Conservation (phyloP, 1,140 invertebrate genomes). For the Aphelenchoides avenae region DNA sequence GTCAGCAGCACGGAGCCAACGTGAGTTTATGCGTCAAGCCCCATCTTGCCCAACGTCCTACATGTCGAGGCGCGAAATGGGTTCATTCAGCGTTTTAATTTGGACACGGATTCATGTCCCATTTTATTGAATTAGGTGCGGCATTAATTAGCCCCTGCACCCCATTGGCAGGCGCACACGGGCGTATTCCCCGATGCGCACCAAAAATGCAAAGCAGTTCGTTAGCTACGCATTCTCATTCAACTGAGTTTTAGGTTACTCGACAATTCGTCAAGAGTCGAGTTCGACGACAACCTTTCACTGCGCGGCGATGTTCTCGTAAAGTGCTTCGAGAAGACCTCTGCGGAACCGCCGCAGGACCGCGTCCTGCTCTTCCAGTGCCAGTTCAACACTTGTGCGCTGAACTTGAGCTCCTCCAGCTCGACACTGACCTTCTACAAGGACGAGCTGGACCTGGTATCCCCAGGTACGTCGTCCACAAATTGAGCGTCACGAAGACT, state of each 20-base stretch:
- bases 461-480: slow-evolving; percentile 42
- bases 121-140: too few species aligned
- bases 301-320: slow-evolving; percentile 81
- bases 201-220: too few species aligned
- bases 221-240: background rate
- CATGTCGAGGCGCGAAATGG: too few species aligned
- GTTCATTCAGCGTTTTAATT: too few species aligned
- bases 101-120: too few species aligned
- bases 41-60: background rate
- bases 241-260: slow-evolving; percentile 14
- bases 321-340: slow-evolving; percentile 75
- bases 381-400: slow-evolving; percentile 87
- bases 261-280: slow-evolving; percentile 12
- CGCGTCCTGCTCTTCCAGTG: slow-evolving; percentile 69
- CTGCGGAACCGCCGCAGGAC: slow-evolving; percentile 26
- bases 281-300: slow-evolving; percentile 66
- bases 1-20: slow-evolving; percentile 79
- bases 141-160: too few species aligned
- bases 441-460: slow-evolving; percentile 70
- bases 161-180: too few species aligned
- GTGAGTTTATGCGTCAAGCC: slow-evolving; percentile 62
- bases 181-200: too few species aligned
- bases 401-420: slow-evolving; percentile 65
- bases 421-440: slow-evolving; percentile 73
- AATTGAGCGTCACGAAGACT: too few species aligned